Evolutionary conservation across 2,888 invertebrate species (phyloP).

Genomic region (Thymelicus lineola): DNA sequence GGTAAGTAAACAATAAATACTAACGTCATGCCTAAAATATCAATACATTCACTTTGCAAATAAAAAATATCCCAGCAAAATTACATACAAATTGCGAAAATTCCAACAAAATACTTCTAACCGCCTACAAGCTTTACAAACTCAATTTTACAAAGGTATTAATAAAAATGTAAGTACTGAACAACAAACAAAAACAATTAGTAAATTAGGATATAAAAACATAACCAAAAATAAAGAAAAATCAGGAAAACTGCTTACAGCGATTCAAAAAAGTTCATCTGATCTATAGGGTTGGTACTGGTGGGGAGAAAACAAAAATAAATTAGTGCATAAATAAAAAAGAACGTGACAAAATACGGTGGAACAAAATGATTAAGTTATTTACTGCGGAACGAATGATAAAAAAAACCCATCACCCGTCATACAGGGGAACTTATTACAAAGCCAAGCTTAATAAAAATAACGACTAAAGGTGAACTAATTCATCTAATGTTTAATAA

Average conservation of each 20-base stretch:
- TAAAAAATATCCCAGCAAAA: not conserved
- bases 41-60: not conserved
- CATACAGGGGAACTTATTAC: constrained; percentile 44
- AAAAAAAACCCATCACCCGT: constrained; percentile 54
- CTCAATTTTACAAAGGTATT: constrained; percentile 11
- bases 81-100: not conserved
- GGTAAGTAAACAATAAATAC: not conserved
- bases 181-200: constrained; percentile 40
- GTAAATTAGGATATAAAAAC: constrained; percentile 39
- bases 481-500: too few relatives aligned
- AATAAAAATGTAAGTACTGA: constrained; percentile 29
- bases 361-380: constrained; percentile 52
- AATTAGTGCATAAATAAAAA: constrained; percentile 64
- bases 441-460: constrained; percentile 52
- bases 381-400: constrained; percentile 45
- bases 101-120: not conserved
- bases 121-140: constrained; percentile 1
- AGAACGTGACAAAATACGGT: constrained; percentile 30
- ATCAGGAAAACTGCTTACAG: constrained; percentile 75
- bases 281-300: constrained; percentile 84
- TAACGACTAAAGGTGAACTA: not conserved
- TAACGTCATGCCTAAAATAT: not conserved
- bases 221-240: constrained; percentile 43
- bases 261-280: constrained; percentile 85
- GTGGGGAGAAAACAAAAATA: constrained; percentile 65